Conservation (phyloP, 1,140 invertebrate species). For the Drosophila paulistorum region DNA sequence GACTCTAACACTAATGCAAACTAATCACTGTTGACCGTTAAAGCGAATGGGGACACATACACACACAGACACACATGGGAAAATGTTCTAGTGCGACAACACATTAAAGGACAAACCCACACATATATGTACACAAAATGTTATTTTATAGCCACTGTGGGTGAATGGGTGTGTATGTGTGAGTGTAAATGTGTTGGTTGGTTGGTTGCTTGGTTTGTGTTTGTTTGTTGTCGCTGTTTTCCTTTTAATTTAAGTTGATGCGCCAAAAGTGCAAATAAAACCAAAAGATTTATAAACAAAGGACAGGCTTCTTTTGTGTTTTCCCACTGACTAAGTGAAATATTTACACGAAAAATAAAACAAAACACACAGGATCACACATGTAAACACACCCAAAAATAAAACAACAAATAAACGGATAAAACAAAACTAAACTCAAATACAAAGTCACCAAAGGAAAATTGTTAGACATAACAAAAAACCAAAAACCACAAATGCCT, state of each 20-base stretch:
- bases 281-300: conserved; percentile 72
- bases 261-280: conserved; percentile 72
- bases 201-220: too few species aligned
- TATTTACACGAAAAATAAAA: conserved; percentile 52
- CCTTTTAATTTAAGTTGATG: conserved; percentile 75
- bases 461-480: conserved; percentile 27
- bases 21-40: conserved; percentile 71
- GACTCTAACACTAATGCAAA: conserved; percentile 57
- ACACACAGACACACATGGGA: conserved; percentile 11
- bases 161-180: conserved; percentile 1
- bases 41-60: conserved; percentile 46
- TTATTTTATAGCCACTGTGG: conserved; percentile 57
- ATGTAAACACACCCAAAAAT: neutral
- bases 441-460: conserved; percentile 26
- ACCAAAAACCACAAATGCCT: conserved; percentile 25
- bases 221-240: conserved; percentile 55
- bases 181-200: conserved; percentile 28
- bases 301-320: conserved; percentile 12
- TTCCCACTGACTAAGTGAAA: conserved; percentile 51
- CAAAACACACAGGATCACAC: conserved; percentile 15
- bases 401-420: neutral
- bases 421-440: conserved; percentile 31
- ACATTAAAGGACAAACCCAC: conserved; percentile 31
- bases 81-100: conserved; percentile 35
- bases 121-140: conserved; percentile 20